Evolutionary conservation across 2,888 invertebrate genomes (phyloP).

Genomic region (Ophion slaviceki): DNA sequence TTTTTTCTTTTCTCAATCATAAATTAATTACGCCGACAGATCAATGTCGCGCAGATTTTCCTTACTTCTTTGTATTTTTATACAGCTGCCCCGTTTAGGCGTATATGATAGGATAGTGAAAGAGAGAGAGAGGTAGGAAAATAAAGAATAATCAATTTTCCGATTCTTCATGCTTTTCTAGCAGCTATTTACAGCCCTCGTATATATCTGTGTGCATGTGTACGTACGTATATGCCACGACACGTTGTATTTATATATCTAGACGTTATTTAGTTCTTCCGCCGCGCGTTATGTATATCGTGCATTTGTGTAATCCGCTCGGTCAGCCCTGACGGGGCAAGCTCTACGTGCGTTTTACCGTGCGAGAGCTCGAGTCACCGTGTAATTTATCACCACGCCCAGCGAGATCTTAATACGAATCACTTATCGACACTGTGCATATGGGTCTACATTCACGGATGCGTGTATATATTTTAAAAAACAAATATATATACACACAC

Average conservation of each 20-base stretch:
- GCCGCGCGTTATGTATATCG: slow-evolving; percentile 3
- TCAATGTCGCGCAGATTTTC: too few relatives aligned
- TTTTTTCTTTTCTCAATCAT: too few relatives aligned
- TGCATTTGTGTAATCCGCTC: slow-evolving; percentile 48
- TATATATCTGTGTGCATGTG: not conserved
- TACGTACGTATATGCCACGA: not conserved
- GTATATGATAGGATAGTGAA: not conserved
- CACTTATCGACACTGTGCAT: slow-evolving; percentile 72
- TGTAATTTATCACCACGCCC: slow-evolving; percentile 78
- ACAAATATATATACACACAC: not conserved
- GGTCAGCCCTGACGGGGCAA: not conserved
- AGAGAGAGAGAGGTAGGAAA: not conserved
- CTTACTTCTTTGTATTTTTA: too few relatives aligned
- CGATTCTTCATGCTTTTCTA: slow-evolving; percentile 44
- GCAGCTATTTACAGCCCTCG: slow-evolving; percentile 34
- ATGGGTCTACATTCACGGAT: slow-evolving; percentile 11
- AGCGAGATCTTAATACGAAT: slow-evolving; percentile 79
- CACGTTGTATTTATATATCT: not conserved
- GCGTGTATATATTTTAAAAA: not conserved
- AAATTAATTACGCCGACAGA: too few relatives aligned
- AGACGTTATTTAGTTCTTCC: slow-evolving; percentile 24
- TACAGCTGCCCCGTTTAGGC: too few relatives aligned
- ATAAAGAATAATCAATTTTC: slow-evolving; percentile 28
- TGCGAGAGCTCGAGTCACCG: slow-evolving; percentile 68
- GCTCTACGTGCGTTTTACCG: slow-evolving; percentile 43